These are phyloP conservation scores for Gracilinanus agilis DNA, from an alignment of 2,113 vertebrate species.

Conservation along the genomic window DNA sequence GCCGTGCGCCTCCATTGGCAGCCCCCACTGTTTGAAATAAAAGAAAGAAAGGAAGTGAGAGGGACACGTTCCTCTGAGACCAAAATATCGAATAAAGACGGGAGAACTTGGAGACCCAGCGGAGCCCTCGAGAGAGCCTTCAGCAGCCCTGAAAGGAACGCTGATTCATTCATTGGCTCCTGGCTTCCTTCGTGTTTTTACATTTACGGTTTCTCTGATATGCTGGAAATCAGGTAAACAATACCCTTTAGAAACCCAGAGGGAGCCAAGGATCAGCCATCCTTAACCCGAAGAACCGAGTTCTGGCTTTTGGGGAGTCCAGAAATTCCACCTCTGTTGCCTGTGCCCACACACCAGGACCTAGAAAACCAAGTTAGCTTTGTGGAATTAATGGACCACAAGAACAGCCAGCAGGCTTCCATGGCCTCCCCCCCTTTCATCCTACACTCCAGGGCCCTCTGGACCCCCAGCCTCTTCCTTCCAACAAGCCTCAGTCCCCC, in stretches of 20 bases:
- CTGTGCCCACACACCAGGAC: neutral
- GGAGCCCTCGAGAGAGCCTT: slow-evolving; percentile 39
- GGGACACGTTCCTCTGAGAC: neutral
- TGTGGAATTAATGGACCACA: neutral
- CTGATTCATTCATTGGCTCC: slow-evolving; percentile 46
- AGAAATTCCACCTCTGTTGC: neutral
- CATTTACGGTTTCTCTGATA: neutral
- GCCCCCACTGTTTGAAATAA: slow-evolving; percentile 21
- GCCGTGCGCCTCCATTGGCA: neutral
- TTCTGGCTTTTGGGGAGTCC: neutral
- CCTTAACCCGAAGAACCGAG: neutral
- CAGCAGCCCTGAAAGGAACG: neutral
- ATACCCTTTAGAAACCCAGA: slow-evolving; percentile 12
- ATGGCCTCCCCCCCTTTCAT: neutral
- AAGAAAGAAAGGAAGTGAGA: slow-evolving; percentile 25
- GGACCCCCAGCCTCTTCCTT: neutral
- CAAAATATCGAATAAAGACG: slow-evolving; percentile 49
- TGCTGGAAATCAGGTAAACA: slow-evolving; percentile 17
- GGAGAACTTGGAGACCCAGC: slow-evolving; percentile 43
- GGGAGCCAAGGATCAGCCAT: slow-evolving; percentile 4
- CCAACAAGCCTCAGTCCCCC: neutral
- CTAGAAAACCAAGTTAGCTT: slow-evolving; percentile 42
- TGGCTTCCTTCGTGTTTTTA: slow-evolving; percentile 17
- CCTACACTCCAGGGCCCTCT: neutral
- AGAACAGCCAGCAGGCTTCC: neutral